phyloP scores from a whole-genome alignment of 2,888 invertebrate species.

The Pterostichus madidus region DNA sequence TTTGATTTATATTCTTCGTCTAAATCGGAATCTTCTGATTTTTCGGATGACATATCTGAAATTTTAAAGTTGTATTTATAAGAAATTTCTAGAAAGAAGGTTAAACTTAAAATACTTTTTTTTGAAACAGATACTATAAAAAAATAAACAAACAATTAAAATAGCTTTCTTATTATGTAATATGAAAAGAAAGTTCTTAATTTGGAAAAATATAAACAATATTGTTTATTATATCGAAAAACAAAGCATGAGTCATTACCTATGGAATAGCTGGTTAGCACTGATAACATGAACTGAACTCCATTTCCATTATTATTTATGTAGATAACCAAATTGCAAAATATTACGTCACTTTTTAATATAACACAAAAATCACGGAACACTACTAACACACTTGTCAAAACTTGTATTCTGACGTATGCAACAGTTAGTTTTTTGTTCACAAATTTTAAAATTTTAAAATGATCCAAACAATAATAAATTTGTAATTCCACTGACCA shows the following conservation, averaged over 20 bases:
- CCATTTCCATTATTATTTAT: conserved; percentile 38
- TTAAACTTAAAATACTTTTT: not conserved
- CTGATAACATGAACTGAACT: conserved; percentile 8
- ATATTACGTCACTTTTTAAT: conserved; percentile 62
- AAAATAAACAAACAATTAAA: conserved; percentile 43
- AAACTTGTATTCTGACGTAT: conserved; percentile 10
- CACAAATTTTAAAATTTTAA: not conserved
- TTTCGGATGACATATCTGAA: conserved; percentile 55
- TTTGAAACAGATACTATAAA: not conserved
- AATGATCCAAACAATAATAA: not conserved
- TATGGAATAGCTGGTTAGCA: conserved; percentile 19
- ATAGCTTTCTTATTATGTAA: conserved; percentile 24
- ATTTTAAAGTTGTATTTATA: not conserved
- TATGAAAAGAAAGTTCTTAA: not conserved
- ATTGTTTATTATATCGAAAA: not conserved
- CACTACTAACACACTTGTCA: conserved; percentile 28
- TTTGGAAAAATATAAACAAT: not conserved
- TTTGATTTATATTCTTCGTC: conserved; percentile 32
- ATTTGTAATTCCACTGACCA: no score
- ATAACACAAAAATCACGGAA: conserved; percentile 18
- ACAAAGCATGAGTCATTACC: conserved; percentile 25
- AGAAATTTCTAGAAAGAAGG: conserved; percentile 21
- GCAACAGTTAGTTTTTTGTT: not conserved
- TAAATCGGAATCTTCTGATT: conserved; percentile 37
- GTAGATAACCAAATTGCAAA: conserved; percentile 50